These are phyloP conservation scores for Sceloporus undulatus DNA, from an alignment of 2,113 vertebrate genomes.

Conservation along the genomic window DNA sequence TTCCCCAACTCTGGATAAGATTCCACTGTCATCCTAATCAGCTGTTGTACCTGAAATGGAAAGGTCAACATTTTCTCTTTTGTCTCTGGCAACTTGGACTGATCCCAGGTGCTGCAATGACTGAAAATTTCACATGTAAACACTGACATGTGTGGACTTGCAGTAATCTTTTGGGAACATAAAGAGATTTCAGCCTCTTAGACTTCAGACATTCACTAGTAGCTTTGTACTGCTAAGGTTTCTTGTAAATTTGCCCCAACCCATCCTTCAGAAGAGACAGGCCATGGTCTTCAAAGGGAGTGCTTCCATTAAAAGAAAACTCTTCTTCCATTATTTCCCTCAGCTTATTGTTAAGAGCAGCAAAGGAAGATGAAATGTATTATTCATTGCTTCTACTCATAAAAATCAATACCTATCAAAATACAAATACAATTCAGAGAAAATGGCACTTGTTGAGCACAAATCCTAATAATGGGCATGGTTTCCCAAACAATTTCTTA, in stretches of 20 bases:
- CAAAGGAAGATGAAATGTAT: constrained; percentile 63
- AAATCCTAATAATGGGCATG: constrained; percentile 69
- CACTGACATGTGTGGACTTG: constrained; percentile 8
- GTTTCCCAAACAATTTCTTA: constrained; percentile 69
- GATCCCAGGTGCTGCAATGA: background rate
- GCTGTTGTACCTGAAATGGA: too few species aligned
- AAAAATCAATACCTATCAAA: constrained; percentile 72
- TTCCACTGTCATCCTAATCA: background rate
- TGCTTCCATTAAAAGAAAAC: background rate
- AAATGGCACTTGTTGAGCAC: constrained; percentile 70
- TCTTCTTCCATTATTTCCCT: constrained; percentile 52
- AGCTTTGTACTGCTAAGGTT: constrained; percentile 25
- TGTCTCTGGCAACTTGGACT: background rate
- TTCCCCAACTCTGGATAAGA: background rate
- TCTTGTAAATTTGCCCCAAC: constrained; percentile 33
- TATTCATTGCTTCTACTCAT: constrained; percentile 66
- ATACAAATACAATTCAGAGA: constrained; percentile 71
- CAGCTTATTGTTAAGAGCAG: constrained; percentile 55
- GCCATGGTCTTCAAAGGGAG: constrained; percentile 46
- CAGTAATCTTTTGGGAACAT: constrained; percentile 51
- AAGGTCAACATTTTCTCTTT: background rate
- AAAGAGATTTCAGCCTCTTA: background rate
- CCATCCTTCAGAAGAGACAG: constrained; percentile 25
- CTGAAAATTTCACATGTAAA: background rate
- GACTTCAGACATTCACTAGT: background rate